Percentiles rank a stretch among this genome's conserved stretches.
These are phyloP conservation scores for Phrynocephalus guinanensis DNA, from an alignment of 2,797 vertebrate genomes.

Conservation along the genomic window DNA sequence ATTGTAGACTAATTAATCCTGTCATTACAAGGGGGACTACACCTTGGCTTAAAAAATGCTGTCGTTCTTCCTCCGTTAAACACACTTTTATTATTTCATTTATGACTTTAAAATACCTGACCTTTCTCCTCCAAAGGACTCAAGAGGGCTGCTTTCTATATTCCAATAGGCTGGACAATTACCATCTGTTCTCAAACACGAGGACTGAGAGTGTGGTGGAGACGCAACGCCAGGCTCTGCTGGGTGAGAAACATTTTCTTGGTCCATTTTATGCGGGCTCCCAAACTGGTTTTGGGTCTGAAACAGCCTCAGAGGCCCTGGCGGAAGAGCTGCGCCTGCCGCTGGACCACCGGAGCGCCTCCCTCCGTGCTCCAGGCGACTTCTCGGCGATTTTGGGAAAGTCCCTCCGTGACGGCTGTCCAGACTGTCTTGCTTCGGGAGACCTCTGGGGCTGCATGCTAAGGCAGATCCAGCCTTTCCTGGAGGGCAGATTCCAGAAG, in stretches of 20 bases:
- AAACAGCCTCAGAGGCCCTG: not conserved
- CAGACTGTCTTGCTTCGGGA: not conserved
- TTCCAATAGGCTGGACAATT: not conserved
- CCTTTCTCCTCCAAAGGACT: too few relatives aligned
- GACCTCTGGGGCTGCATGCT: not conserved
- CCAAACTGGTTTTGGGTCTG: not conserved
- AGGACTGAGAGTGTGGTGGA: not conserved
- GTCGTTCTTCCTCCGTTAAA: too few relatives aligned
- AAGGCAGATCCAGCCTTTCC: not conserved
- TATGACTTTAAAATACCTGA: too few relatives aligned
- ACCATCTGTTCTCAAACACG: constrained; percentile 6
- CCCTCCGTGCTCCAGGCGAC: not conserved
- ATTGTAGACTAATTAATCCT: not conserved
- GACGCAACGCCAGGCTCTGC: not conserved
- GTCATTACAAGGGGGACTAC: not conserved
- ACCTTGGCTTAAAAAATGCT: not conserved
- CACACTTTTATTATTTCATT: too few relatives aligned
- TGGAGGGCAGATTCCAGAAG: constrained; percentile 24
- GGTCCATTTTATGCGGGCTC: not conserved
- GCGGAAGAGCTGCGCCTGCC: not conserved
- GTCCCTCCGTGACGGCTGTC: not conserved
- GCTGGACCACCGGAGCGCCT: too few relatives aligned
- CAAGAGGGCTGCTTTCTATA: not conserved
- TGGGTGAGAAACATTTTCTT: not conserved
- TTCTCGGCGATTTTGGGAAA: not conserved